Evolutionary conservation across 2,888 invertebrate genomes (phyloP).

Genomic region (Cephus rjabovi): DNA sequence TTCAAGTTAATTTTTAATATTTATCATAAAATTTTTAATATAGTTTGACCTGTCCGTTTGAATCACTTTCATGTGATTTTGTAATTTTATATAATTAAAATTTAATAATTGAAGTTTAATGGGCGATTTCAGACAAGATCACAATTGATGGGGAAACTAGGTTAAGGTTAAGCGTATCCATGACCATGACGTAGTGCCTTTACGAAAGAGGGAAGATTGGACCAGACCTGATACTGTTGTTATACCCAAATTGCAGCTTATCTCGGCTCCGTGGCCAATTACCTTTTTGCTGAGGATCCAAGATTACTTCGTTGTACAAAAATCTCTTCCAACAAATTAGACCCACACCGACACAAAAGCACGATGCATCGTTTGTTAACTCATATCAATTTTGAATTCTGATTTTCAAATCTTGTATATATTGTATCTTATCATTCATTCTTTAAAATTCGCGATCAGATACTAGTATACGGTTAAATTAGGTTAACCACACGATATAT

Average conservation of each 20-base stretch:
- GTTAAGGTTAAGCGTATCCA: background rate
- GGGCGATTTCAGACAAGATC: background rate
- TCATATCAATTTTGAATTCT: background rate
- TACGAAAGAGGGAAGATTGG: conserved; percentile 6
- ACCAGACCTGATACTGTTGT: conserved; percentile 20
- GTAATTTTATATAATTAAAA: background rate
- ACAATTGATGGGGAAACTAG: background rate
- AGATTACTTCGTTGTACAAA: background rate
- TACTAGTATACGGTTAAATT: background rate
- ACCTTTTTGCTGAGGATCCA: conserved; percentile 10
- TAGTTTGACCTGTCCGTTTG: no score
- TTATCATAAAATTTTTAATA: no score
- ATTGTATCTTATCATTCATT: background rate
- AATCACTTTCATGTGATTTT: background rate
- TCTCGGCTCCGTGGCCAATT: conserved; percentile 17
- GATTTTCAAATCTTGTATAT: background rate
- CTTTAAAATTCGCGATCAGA: background rate
- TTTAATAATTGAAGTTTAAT: background rate
- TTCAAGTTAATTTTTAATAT: no score
- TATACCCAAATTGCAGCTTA: conserved; percentile 19
- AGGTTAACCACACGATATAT: background rate
- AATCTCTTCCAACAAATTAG: background rate
- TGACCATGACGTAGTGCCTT: background rate
- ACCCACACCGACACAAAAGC: background rate
- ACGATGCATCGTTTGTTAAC: background rate